phyloP scores from a whole-genome alignment of 2,113 vertebrate species.

The Camelus bactrianus region DNA sequence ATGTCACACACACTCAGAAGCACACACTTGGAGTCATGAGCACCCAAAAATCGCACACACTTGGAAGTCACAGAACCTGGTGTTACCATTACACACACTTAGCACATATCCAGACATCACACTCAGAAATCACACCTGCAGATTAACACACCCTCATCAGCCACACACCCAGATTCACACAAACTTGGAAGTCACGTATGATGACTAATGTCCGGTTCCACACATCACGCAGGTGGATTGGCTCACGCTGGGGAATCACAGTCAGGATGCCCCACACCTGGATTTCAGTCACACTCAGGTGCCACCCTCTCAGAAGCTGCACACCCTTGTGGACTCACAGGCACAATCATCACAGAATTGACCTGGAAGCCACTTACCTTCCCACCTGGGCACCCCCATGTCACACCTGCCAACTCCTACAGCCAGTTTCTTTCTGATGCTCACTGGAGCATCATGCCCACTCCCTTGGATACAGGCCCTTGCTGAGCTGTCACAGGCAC shows the following conservation, averaged over 20 bases:
- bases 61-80: not conserved
- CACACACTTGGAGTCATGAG: not conserved
- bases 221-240: not conserved
- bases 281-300: not conserved
- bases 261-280: not conserved
- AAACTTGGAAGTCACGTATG: not conserved
- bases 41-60: not conserved
- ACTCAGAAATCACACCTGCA: not conserved
- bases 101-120: not conserved
- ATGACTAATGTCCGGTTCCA: not conserved
- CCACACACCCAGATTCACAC: not conserved
- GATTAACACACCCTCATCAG: not conserved
- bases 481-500: not conserved
- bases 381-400: not conserved
- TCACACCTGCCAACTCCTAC: not conserved
- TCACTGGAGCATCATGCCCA: fast-evolving
- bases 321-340: not conserved
- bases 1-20: not conserved
- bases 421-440: not conserved
- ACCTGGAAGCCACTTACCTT: not conserved
- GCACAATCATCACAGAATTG: fast-evolving
- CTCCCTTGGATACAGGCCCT: not conserved
- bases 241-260: not conserved
- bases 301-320: not conserved
- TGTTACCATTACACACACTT: not conserved